Conservation (phyloP, 2,113 vertebrate species). For the Beaufortia kweichowensis region DNA sequence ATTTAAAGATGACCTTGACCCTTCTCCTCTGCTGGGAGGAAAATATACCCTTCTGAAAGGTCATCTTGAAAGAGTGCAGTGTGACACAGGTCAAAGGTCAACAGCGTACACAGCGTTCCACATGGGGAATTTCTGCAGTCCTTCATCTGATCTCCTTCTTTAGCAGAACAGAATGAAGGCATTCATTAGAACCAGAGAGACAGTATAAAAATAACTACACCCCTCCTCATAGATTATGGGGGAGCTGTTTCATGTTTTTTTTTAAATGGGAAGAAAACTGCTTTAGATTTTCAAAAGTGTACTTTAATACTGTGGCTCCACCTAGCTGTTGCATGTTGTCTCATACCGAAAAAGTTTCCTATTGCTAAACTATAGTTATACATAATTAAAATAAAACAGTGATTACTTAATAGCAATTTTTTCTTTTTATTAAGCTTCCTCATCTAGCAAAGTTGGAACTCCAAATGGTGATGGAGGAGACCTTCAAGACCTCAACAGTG, state of each 20-base stretch:
- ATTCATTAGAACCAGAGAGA: conserved; percentile 56
- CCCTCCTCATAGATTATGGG: conserved; percentile 40
- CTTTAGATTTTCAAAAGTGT: background rate
- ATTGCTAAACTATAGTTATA: too few species aligned
- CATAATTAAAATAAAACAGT: background rate
- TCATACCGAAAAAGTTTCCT: too few species aligned
- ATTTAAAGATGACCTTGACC: conserved; percentile 57
- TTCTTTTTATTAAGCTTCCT: conserved; percentile 39
- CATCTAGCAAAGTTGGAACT: conserved; percentile 48
- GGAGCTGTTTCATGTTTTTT: conserved; percentile 24
- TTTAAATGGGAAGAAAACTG: conserved; percentile 18
- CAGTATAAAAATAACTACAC: conserved; percentile 63
- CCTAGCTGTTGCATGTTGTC: conserved; percentile 10
- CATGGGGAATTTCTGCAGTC: conserved; percentile 48
- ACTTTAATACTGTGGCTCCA: conserved; percentile 39
- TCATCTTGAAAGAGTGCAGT: conserved; percentile 48
- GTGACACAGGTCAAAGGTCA: conserved; percentile 58
- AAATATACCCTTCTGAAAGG: conserved; percentile 51
- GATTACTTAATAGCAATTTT: background rate
- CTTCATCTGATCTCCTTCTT: conserved; percentile 53
- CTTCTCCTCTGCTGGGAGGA: conserved; percentile 45
- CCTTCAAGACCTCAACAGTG: conserved; percentile 46
- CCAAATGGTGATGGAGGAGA: conserved; percentile 53
- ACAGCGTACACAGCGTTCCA: conserved; percentile 55
- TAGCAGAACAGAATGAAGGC: conserved; percentile 45